Base-by-base conservation (phyloP, 2,113 vertebrate genomes). In the Catagonus wagneri region DNA sequence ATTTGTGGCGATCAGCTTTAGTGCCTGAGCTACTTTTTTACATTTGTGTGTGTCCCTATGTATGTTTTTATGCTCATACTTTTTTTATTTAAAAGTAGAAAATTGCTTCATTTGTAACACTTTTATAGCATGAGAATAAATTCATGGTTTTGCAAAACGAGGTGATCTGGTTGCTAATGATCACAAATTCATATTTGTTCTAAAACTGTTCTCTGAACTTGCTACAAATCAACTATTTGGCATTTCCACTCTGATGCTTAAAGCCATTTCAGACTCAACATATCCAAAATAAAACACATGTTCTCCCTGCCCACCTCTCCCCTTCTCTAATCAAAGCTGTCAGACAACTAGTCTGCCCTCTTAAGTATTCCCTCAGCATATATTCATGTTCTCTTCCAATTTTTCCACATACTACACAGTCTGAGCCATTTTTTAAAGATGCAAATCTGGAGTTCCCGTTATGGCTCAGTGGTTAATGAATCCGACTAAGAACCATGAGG, bases 191-290 rank as follows among this genome's bases (percentile, higher is more conserved):
- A 34, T 54, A 74, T 76, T 83, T 71, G 14, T 34, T 81, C 58
- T 20, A 74, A n/a, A 81, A 74, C n/a, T 81, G 7, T 60, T 54
- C 10, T 83, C 54, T 61, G 56, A 90, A 58, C 20, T 76, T 96
- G 74, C 76, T 27, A 72, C 3, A 76, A 87, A 87, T 56, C 29
- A 83, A 52, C 74, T 69, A 72, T 44, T 94, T 58, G 16, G 19
- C 12, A 36, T 97, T 93, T 66, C 25, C 39, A 84, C 14, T 39
- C 71, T 91, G 7, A 66, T 84, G 56, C 32, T 92, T 58, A 56
- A 89, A 90, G 16, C 14, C 32, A 86, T 34, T 93, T 94, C n/a
- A 56, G 25, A 92, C 27, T 94, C 72, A 75, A 72, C 66, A 84
- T 80, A 79, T 56, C 44, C 58, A 61, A 85, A 94, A 61, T 68